A percentile compares a stretch with the other conserved stretches of the same genome.
These are phyloP conservation scores for Catocala fraxini DNA, from an alignment of 2,888 invertebrate species.

Conservation along the genomic window DNA sequence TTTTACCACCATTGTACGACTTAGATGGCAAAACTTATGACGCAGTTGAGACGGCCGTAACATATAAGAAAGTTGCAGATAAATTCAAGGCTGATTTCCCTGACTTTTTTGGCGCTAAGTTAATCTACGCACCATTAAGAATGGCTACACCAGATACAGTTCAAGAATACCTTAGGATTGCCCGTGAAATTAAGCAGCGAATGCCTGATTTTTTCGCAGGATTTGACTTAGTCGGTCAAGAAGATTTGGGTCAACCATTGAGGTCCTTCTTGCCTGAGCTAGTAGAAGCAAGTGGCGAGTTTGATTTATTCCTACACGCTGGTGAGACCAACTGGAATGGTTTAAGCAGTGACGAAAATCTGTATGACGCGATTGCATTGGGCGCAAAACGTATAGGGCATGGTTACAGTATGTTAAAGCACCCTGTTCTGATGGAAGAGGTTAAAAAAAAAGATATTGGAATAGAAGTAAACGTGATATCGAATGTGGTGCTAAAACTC, in stretches of 20 bases:
- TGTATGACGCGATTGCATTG: slow-evolving; percentile 91
- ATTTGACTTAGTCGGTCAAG: slow-evolving; percentile 94
- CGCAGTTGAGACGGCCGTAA: slow-evolving; percentile 82
- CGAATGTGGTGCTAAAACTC: slow-evolving; percentile 91
- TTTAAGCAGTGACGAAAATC: slow-evolving; percentile 89
- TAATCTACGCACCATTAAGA: slow-evolving; percentile 91
- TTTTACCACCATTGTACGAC: slow-evolving; percentile 89
- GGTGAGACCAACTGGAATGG: slow-evolving; percentile 94
- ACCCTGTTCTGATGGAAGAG: slow-evolving; percentile 89
- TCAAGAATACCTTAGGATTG: slow-evolving; percentile 78
- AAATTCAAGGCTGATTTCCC: slow-evolving; percentile 88
- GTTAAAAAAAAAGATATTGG: slow-evolving; percentile 89
- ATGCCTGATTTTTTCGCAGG: slow-evolving; percentile 92
- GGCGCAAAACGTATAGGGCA: slow-evolving; percentile 93
- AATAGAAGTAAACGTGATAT: slow-evolving; percentile 93
- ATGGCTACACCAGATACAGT: slow-evolving; percentile 73
- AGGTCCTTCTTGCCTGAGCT: slow-evolving; percentile 87
- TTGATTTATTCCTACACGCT: slow-evolving; percentile 92
- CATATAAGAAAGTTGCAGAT: slow-evolving; percentile 86
- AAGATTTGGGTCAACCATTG: slow-evolving; percentile 90
- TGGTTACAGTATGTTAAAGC: slow-evolving; percentile 91
- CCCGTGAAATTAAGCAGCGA: slow-evolving; percentile 74
- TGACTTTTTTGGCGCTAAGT: slow-evolving; percentile 90
- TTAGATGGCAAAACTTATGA: slow-evolving; percentile 88
- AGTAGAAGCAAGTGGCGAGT: slow-evolving; percentile 73